These are phyloP conservation scores for Tragulus kanchil DNA, from an alignment of 2,113 vertebrate species.

Conservation along the genomic window DNA sequence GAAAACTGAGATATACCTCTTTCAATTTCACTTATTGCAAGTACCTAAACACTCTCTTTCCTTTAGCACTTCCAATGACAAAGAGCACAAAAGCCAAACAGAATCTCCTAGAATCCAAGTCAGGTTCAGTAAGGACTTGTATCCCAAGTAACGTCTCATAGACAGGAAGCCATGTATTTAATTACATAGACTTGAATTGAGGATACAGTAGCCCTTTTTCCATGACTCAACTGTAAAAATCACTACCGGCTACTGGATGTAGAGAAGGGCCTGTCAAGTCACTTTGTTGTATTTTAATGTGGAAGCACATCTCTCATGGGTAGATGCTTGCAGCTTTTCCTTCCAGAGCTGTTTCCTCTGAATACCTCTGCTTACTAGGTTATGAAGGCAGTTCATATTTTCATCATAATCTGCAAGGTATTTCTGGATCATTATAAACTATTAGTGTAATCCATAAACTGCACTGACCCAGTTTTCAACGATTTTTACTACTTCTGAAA, in stretches of 20 bases:
- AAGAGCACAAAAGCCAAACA: neutral
- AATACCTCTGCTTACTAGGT: neutral
- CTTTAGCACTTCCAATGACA: neutral
- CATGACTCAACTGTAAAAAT: neutral
- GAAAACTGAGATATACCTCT: neutral
- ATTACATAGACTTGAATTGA: too few species aligned
- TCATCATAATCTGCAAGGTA: neutral
- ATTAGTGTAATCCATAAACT: neutral
- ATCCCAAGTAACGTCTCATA: neutral
- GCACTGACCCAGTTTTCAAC: neutral
- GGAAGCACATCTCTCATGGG: neutral
- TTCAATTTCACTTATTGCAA: neutral
- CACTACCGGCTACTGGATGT: neutral
- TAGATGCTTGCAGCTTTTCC: neutral
- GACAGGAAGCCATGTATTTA: neutral
- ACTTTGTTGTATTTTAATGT: neutral
- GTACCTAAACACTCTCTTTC: neutral
- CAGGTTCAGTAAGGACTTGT: neutral
- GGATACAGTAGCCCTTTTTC: too few species aligned
- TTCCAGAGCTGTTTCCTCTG: neutral
- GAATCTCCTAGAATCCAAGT: neutral
- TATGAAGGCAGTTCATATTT: neutral
- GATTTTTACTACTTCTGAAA: conserved; percentile 39
- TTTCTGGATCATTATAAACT: conserved; percentile 47
- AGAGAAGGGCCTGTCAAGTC: neutral